phyloP scores from a whole-genome alignment of 2,113 vertebrate genomes.

The Vombatus ursinus region DNA sequence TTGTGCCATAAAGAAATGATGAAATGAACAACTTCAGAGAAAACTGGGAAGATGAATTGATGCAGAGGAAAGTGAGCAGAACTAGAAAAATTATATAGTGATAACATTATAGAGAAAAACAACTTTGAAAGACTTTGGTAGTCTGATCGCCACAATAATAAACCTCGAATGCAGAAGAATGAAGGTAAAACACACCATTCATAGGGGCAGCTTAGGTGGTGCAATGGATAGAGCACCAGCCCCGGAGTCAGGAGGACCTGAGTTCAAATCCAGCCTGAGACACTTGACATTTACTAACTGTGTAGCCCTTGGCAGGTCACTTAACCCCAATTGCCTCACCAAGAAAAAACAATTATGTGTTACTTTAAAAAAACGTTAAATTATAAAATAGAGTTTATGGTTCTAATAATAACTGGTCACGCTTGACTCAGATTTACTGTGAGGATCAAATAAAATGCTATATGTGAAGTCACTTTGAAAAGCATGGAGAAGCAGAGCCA shows the following conservation, averaged over 20 bases:
- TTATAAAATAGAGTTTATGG: neutral
- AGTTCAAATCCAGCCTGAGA: too few relatives aligned
- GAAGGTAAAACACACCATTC: too few relatives aligned
- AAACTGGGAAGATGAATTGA: neutral
- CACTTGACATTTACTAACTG: too few relatives aligned
- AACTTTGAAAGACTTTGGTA: neutral
- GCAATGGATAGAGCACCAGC: too few relatives aligned
- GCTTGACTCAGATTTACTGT: neutral
- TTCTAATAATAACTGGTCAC: neutral
- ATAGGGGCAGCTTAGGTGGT: too few relatives aligned
- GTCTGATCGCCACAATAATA: neutral
- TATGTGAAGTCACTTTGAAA: neutral
- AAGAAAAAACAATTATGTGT: too few relatives aligned
- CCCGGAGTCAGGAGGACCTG: too few relatives aligned
- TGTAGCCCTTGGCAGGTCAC: too few relatives aligned
- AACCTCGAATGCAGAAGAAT: too few relatives aligned
- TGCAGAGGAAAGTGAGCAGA: neutral
- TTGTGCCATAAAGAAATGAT: neutral
- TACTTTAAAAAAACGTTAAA: neutral
- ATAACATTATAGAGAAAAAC: neutral
- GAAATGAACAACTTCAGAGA: neutral
- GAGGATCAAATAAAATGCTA: neutral
- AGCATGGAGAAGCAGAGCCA: neutral
- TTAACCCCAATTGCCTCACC: too few relatives aligned
- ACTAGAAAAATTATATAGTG: neutral